These are phyloP conservation scores for Gambusia affinis DNA, from an alignment of 2,113 vertebrate genomes.

Conservation along the genomic window DNA sequence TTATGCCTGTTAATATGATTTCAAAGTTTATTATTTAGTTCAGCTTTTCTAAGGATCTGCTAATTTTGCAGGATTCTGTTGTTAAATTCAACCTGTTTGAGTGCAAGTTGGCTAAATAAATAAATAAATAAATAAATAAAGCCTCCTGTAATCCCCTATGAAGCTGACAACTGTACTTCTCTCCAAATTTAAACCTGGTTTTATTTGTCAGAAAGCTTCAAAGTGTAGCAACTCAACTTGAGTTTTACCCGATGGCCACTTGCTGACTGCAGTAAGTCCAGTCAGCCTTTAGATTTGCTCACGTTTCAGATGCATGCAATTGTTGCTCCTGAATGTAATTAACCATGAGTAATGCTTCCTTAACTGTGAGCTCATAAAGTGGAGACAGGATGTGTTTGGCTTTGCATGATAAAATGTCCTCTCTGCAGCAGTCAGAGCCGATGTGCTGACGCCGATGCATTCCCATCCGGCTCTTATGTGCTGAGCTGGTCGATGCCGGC, in stretches of 20 bases:
- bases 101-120: not conserved
- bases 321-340: constrained; percentile 13
- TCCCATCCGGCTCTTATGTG: constrained; percentile 44
- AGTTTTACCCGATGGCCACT: not conserved
- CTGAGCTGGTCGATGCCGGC: constrained; percentile 59
- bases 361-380: constrained; percentile 8
- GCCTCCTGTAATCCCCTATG: not conserved
- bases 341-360: not conserved
- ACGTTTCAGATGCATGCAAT: not conserved
- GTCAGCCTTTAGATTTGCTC: not conserved
- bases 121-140: not conserved
- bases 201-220: not conserved
- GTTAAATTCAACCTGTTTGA: not conserved
- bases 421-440: constrained; percentile 17
- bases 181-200: not conserved
- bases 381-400: constrained; percentile 26
- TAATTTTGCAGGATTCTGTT: not conserved
- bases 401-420: constrained; percentile 17
- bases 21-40: not conserved
- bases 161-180: not conserved
- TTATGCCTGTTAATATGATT: not conserved
- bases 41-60: not conserved
- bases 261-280: not conserved
- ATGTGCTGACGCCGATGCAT: constrained; percentile 64
- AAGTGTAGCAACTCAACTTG: not conserved